phyloP scores from a whole-genome alignment of 2,797 vertebrate genomes.

The Bufotes viridis region DNA sequence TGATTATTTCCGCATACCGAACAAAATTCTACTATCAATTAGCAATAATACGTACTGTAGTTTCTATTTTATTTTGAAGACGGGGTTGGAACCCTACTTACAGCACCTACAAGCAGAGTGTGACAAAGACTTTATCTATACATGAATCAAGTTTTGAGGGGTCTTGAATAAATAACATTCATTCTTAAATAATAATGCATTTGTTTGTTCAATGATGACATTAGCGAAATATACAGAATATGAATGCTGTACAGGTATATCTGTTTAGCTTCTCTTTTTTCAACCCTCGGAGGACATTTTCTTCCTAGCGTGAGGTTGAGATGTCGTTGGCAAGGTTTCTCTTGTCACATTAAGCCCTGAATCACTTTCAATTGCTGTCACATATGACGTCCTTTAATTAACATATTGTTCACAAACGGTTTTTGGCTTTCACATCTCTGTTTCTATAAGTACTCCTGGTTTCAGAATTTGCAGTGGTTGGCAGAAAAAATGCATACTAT shows the following conservation, averaged over 20 bases:
- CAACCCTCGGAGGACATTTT: background rate
- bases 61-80: too few relatives aligned
- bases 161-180: too few relatives aligned
- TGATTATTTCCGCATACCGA: too few relatives aligned
- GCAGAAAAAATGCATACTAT: background rate
- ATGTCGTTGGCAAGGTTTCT: background rate
- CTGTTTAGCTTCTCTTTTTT: background rate
- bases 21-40: too few relatives aligned
- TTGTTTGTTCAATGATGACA: background rate
- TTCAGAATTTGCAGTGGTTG: background rate
- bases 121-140: too few relatives aligned
- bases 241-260: background rate
- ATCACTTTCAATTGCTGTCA: background rate
- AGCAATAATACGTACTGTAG: too few relatives aligned
- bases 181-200: too few relatives aligned
- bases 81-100: too few relatives aligned
- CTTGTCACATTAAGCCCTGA: background rate
- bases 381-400: background rate
- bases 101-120: too few relatives aligned
- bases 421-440: background rate
- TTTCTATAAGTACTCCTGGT: background rate
- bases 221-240: background rate
- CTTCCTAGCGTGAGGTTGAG: background rate
- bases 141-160: too few relatives aligned
- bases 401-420: background rate